Evolutionary conservation across 2,113 vertebrate genomes (phyloP), one percentile per base, ranked within the genome.

Genomic region (Neogobius melanostomus): DNA sequence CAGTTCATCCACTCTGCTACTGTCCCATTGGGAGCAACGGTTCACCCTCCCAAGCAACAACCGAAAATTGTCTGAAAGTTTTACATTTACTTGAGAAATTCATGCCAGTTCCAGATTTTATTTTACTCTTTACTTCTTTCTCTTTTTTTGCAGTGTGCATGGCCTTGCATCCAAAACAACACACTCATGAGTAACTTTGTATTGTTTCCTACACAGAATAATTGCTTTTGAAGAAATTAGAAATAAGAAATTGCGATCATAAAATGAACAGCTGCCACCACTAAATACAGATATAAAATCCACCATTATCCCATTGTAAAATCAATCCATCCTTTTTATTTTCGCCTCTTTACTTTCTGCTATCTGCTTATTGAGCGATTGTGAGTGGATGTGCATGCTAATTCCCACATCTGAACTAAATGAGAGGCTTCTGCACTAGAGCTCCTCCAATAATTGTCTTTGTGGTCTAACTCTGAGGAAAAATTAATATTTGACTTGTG

Each of bases 401-500:
- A 66, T 63, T 72, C 8, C 14, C 6, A 45, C 61, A 59, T 53
- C n/a, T 69, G 43, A 28, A 56, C 42, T 43, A 44, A 68, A 68
- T 48, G 0, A 71, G 53, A 5, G 8, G 21, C 9, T 17, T 66
- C 42, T 66, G 12, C 15, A 53, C 17, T 15, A 50, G 12, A 47
- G n/a, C 59, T 53, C 59, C 12, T 73, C 28, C 42, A 7, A 56
- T 45, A 43, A 6, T 28, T 9, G 5, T 10, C 14, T 71, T 68
- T 71, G 57, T 63, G 72, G 59, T 68, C 67, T 21, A 59, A 44
- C 51, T 64, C 17, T 56, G 17, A 56, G 16, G 11, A 66, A 44
- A 57, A 69, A 56, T 60, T 1, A 36, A 54, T 63, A 64, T 59
- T 64, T 50, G 11, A 62, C 46, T n/a, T 8, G 0, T 12, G 17